Base-by-base conservation (phyloP, 1,140 invertebrate genomes). In the Halotydeus destructor region DNA sequence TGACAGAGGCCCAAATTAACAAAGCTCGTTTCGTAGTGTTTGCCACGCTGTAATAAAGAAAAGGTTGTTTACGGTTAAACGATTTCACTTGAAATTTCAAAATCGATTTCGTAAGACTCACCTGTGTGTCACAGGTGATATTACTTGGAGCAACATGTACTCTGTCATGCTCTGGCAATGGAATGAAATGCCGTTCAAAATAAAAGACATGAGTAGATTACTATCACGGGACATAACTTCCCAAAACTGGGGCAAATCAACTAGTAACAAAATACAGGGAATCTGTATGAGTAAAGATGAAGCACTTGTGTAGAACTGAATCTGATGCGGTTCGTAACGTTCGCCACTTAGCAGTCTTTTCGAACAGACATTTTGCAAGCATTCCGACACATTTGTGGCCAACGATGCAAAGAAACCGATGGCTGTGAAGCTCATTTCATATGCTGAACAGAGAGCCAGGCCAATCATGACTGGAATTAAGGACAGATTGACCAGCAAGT, bases 161-260 rank as follows among this genome's bases (percentile, higher is more conserved):
- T 78, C 79, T 41, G 76, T 76, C 51, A 83, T 78, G 58, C 76
- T 80, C 70, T 83, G 80, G 55, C 77, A 78, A 58, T 84, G 80
- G 58, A 82, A 84, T 57, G 78, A 80, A 5, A 81, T 54, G 40
- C 79, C 79, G 60, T 81, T 80, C 1, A 82, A 55, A 22, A 78
- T 55, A 53, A 76, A 72, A 28, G 68, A 69, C 24, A 66, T 55
- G 5, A 78, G 56, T 44, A 76, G 54, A 43, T 65, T 65, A 52
- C 56, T 53, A 59, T 69, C 53, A 63, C 60, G 40, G 30, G 44
- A 33, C 21, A 30, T 49, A 3, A 49, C 53, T 45, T 50, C 32
- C 27, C 50, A 43, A 2, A 69, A 55, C 21, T 62, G 56, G 31
- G 60, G 52, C 39, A 72, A 51, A 60, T 80, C 74, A 41, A 81